These are phyloP conservation scores for Tipula helvola DNA, from an alignment of 2,888 invertebrate genomes.

Conservation along the genomic window DNA sequence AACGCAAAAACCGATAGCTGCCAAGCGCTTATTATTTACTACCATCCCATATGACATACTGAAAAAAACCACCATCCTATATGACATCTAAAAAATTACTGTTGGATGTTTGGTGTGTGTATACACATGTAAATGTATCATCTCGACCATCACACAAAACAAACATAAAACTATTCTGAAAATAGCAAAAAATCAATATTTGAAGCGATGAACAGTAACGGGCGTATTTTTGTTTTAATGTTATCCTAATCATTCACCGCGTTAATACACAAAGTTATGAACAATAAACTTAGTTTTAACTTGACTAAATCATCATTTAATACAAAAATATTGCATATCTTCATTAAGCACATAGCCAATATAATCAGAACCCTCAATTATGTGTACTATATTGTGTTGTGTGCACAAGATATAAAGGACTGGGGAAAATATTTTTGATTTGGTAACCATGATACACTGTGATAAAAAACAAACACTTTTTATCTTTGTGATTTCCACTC, in stretches of 20 bases:
- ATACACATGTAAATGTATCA: not conserved
- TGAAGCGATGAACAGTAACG: not conserved
- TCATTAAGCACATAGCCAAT: not conserved
- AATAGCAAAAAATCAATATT: not conserved
- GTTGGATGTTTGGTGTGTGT: too few species aligned
- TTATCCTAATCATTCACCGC: not conserved
- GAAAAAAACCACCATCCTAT: not conserved
- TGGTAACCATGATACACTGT: not conserved
- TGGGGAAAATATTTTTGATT: not conserved
- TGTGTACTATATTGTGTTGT: too few species aligned
- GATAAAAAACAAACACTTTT: not conserved
- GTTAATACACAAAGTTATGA: not conserved
- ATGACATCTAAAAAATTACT: not conserved
- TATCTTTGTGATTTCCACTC: slow-evolving; percentile 9
- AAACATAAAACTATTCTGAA: not conserved
- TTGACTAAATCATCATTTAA: not conserved
- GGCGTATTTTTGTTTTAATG: not conserved
- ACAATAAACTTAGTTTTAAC: not conserved
- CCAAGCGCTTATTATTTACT: not conserved
- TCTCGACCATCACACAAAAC: not conserved
- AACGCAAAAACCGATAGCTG: not conserved
- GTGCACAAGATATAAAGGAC: too few species aligned
- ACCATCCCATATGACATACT: not conserved
- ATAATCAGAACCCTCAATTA: not conserved
- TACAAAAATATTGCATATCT: not conserved